phyloP scores from a whole-genome alignment of 2,797 vertebrate species.

The Tenualosa ilisha region DNA sequence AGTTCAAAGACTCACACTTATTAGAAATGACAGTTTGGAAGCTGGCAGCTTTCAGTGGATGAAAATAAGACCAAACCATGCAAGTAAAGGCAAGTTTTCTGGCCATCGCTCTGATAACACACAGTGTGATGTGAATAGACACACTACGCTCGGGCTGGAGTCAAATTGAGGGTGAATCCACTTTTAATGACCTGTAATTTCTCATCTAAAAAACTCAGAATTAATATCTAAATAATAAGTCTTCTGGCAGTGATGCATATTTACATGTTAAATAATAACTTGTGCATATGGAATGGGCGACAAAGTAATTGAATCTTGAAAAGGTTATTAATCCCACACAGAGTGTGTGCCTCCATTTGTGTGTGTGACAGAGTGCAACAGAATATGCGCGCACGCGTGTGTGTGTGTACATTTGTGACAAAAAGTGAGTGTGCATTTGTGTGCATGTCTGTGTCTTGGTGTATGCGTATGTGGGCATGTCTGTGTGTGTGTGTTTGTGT shows the following conservation, averaged over 20 bases:
- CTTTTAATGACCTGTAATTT: conserved; percentile 26
- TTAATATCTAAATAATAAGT: conserved; percentile 23
- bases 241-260: conserved; percentile 21
- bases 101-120: conserved; percentile 37
- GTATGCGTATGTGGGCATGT: neutral
- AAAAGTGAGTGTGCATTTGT: neutral
- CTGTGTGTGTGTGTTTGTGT: neutral
- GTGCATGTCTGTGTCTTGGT: neutral
- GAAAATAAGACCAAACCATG: conserved; percentile 22
- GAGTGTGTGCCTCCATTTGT: neutral
- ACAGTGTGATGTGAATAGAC: conserved; percentile 14
- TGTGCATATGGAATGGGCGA: conserved; percentile 9
- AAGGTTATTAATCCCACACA: conserved; percentile 44
- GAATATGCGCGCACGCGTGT: neutral
- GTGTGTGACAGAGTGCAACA: neutral
- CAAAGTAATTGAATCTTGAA: conserved; percentile 40
- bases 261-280: conserved; percentile 25
- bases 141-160: neutral
- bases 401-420: neutral
- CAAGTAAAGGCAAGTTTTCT: conserved; percentile 18
- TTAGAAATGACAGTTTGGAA: conserved; percentile 48
- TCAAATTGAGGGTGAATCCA: conserved; percentile 25
- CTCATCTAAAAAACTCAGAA: conserved; percentile 14
- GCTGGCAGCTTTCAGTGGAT: conserved; percentile 36
- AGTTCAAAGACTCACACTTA: conserved; percentile 24